phyloP scores from a whole-genome alignment of 2,888 invertebrate species.

The Synanthedon andrenaeformis region DNA sequence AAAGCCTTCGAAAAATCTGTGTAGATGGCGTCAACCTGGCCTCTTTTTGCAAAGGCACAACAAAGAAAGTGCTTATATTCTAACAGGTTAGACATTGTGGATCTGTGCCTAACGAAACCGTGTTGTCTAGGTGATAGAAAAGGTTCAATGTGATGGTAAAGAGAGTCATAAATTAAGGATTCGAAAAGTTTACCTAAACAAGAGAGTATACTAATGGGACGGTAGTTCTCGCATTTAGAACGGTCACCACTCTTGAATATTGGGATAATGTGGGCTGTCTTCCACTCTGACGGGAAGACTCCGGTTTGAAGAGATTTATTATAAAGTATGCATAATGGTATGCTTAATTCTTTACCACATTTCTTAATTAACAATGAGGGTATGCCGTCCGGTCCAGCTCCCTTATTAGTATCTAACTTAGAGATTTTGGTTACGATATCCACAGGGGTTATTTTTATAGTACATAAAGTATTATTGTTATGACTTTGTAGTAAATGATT shows the following conservation, averaged over 20 bases:
- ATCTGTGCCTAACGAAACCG: conserved; percentile 7
- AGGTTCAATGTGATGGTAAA: conserved; percentile 3
- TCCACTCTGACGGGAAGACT: conserved; percentile 6
- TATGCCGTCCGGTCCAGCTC: too few relatives aligned
- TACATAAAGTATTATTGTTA: too few relatives aligned
- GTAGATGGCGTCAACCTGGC: neutral
- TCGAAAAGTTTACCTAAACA: conserved; percentile 6
- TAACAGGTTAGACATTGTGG: conserved; percentile 8
- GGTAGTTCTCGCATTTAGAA: conserved; percentile 3
- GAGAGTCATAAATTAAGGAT: conserved; percentile 2
- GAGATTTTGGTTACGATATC: too few relatives aligned
- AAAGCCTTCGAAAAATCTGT: conserved; percentile 10
- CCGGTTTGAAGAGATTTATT: conserved; percentile 5
- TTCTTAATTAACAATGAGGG: too few relatives aligned
- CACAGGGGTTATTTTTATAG: too few relatives aligned
- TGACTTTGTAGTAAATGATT: too few relatives aligned
- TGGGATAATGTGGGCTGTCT: conserved; percentile 4
- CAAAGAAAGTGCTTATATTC: conserved; percentile 4
- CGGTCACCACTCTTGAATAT: conserved; percentile 6
- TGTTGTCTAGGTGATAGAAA: conserved; percentile 5
- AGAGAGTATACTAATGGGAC: conserved; percentile 7
- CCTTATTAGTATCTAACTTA: too few relatives aligned
- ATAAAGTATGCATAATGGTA: conserved; percentile 3
- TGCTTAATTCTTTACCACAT: neutral
- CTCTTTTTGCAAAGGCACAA: conserved; percentile 1